Base-by-base conservation (phyloP, 2,888 invertebrate species). In the Tiliacea aurago region DNA sequence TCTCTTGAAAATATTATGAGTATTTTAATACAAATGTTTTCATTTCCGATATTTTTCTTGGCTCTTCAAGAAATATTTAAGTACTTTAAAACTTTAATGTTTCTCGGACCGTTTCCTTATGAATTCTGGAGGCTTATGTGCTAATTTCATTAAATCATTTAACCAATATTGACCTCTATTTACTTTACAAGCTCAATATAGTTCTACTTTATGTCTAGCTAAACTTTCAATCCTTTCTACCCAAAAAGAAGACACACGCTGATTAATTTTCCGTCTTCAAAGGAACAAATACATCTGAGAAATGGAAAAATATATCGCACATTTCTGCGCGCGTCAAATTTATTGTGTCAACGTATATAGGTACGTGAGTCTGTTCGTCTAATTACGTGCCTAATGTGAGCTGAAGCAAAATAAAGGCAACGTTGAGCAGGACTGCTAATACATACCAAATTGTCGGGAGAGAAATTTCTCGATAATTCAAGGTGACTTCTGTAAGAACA, bases 261-360 rank as follows among this genome's bases (percentile, higher is more conserved):
- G 64, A 81, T 74, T 84, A 79, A 53, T 81, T 69, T 75, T 49
- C 56, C 68, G 45, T 66, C 59, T 61, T 71, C 76, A 86, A 74
- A 70, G 53, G 15, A 15, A 28, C 59, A n/a, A 74, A 70, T 62
- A 72, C 53, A 10, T 72, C 65, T 47, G 28, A 56, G 43, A n/a
- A 58, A 56, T 61, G 56, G 41, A 47, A 63, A 62, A 79, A 83
- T 77, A 80, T 76, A 75, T 67, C 70, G 58, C n/a, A 75, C 71
- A 88, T 87, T 88, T 86, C 85, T 77, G 33, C 87, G 86, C 89
- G 87, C 76, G 76, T 84, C 78, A 85, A 88, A 88, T 89, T 87
- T 86, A 78, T 83, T 86, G 75, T 86, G 87, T 86, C 88, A 88
- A 89, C 87, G 84, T 77, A 68, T 47, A n/a, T 63, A 28, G 3